These are phyloP conservation scores for Andrena haemorrhoa DNA, from an alignment of 2,888 invertebrate species.

Conservation along the genomic window DNA sequence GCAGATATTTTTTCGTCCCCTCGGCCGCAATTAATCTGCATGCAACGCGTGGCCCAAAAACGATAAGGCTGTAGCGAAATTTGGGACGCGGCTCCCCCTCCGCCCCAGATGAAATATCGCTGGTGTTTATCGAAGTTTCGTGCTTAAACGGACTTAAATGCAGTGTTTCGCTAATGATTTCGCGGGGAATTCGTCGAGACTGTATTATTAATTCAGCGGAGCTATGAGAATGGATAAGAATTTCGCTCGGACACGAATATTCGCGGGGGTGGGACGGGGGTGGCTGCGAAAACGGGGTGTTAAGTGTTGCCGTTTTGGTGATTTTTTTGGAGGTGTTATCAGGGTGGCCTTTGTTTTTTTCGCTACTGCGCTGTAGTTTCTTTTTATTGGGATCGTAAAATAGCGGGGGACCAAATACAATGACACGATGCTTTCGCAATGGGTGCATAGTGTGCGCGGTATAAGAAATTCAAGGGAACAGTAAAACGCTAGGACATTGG, in stretches of 20 bases:
- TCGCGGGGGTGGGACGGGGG: too few relatives aligned
- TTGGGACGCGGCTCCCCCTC: neutral
- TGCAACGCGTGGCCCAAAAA: slow-evolving; percentile 17
- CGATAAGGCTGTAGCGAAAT: slow-evolving; percentile 29
- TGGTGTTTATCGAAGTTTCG: neutral
- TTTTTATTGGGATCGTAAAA: slow-evolving; percentile 6
- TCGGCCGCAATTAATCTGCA: slow-evolving; percentile 34
- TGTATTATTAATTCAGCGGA: too few relatives aligned
- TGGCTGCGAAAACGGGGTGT: too few relatives aligned
- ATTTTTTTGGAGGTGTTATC: neutral
- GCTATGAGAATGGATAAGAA: too few relatives aligned
- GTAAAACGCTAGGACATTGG: neutral
- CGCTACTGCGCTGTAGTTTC: neutral
- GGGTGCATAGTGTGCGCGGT: neutral
- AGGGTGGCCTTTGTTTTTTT: neutral
- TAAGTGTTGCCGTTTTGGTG: too few relatives aligned
- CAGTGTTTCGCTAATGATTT: neutral
- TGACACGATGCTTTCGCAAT: neutral
- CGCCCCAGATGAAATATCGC: neutral
- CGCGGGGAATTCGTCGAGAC: neutral
- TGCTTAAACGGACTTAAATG: neutral
- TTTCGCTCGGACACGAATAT: too few relatives aligned
- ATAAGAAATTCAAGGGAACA: neutral
- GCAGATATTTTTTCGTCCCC: slow-evolving; percentile 32
- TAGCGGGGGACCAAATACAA: neutral